These are phyloP conservation scores for Sterrhoptilus dennistouni DNA, from an alignment of 2,113 vertebrate genomes.

Conservation along the genomic window DNA sequence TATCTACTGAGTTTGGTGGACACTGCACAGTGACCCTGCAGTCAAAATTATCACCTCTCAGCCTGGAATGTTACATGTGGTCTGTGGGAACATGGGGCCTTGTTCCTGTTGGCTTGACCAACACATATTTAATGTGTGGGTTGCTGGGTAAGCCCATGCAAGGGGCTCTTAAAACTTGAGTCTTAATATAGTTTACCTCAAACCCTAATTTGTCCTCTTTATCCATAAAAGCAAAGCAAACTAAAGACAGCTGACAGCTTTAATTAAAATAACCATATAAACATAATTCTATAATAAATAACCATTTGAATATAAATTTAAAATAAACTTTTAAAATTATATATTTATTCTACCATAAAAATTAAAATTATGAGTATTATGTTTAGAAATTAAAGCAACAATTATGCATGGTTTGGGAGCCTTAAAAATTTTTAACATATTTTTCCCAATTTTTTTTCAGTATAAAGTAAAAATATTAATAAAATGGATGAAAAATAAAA, in stretches of 20 bases:
- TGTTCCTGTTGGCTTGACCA: not conserved
- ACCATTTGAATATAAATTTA: not conserved
- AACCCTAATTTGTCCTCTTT: not conserved
- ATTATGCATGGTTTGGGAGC: not conserved
- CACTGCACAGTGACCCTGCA: not conserved
- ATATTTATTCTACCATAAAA: not conserved
- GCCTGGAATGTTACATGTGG: not conserved
- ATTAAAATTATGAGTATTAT: not conserved
- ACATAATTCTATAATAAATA: not conserved
- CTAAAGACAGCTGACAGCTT: not conserved
- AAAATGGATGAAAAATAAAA: not conserved
- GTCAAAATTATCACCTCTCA: not conserved
- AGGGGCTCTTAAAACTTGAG: not conserved
- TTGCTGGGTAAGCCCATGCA: not conserved
- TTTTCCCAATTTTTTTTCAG: not conserved
- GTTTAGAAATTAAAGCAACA: not conserved
- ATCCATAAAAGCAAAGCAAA: not conserved
- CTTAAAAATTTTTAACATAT: not conserved
- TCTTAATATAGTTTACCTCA: not conserved
- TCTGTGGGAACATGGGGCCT: not conserved
- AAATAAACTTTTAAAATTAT: not conserved
- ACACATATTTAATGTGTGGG: accelerated
- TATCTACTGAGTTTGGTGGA: not conserved
- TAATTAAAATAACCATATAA: not conserved
- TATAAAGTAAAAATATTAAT: not conserved